Conservation (phyloP, 2,888 invertebrate genomes). For the Colletes collaris region DNA sequence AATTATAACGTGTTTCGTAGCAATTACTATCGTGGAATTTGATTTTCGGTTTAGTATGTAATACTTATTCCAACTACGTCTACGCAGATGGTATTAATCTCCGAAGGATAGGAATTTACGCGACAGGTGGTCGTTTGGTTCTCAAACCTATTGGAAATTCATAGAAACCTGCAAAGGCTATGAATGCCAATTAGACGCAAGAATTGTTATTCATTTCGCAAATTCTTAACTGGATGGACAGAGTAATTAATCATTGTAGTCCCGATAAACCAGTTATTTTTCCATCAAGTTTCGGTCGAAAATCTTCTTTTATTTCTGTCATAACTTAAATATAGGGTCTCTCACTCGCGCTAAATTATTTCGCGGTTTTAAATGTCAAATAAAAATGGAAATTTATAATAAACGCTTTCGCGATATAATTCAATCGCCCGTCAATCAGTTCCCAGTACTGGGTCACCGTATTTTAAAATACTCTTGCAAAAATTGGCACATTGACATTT, state of each 20-base stretch:
- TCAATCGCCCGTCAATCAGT: not conserved
- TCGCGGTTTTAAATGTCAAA: too few species aligned
- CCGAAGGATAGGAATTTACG: constrained; percentile 47
- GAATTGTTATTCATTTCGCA: constrained; percentile 5
- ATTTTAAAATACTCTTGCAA: too few species aligned
- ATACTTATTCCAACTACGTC: not conserved
- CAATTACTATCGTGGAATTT: not conserved
- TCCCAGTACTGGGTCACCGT: too few species aligned
- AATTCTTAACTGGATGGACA: constrained; percentile 4
- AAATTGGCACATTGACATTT: too few species aligned
- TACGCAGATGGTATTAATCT: constrained; percentile 38
- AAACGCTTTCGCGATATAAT: not conserved
- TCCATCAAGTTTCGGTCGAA: too few species aligned
- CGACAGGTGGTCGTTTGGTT: constrained; percentile 50
- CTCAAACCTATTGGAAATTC: constrained; percentile 43
- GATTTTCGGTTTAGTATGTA: not conserved
- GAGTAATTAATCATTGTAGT: constrained; percentile 8
- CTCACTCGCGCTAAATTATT: too few species aligned
- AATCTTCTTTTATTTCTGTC: not conserved
- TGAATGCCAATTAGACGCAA: constrained; percentile 32
- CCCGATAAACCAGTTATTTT: too few species aligned
- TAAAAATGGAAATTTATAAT: too few species aligned
- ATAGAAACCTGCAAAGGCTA: constrained; percentile 18
- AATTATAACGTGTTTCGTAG: not conserved
- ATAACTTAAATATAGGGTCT: not conserved